These are phyloP conservation scores for Rhadina sibilatrix DNA, from an alignment of 2,113 vertebrate species.

Conservation along the genomic window DNA sequence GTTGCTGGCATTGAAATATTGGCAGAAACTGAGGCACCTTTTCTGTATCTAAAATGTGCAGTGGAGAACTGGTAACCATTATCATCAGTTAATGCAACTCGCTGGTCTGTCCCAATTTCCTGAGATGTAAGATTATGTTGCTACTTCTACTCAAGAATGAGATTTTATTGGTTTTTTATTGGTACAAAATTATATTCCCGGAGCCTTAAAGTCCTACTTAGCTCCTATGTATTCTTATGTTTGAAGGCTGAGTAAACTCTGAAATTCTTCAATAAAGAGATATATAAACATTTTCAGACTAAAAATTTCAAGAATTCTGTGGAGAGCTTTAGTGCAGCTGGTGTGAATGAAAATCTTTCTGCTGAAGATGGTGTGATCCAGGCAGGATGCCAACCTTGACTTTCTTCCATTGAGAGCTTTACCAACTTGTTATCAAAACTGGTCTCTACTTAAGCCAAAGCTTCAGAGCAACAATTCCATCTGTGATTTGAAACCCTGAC, in stretches of 20 bases:
- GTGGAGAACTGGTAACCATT: neutral
- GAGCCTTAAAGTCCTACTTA: neutral
- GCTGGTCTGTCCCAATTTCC: neutral
- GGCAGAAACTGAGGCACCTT: neutral
- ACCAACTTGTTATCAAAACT: neutral
- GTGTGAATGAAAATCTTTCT: neutral
- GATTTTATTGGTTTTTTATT: neutral
- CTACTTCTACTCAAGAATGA: neutral
- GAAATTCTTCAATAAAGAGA: neutral
- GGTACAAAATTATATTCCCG: neutral
- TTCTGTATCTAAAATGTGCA: neutral
- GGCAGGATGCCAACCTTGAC: neutral
- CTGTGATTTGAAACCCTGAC: neutral
- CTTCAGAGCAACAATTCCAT: neutral
- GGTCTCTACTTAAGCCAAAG: neutral
- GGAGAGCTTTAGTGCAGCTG: neutral
- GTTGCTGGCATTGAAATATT: neutral
- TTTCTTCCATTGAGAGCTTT: neutral
- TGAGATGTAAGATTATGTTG: neutral
- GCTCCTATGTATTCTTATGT: neutral
- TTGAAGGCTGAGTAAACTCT: neutral
- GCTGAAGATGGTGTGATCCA: neutral
- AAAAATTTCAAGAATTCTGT: neutral
- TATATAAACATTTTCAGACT: neutral
- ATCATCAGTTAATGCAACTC: neutral